Evolutionary conservation across 2,113 vertebrate species (phyloP).

Genomic region (Morone saxatilis): DNA sequence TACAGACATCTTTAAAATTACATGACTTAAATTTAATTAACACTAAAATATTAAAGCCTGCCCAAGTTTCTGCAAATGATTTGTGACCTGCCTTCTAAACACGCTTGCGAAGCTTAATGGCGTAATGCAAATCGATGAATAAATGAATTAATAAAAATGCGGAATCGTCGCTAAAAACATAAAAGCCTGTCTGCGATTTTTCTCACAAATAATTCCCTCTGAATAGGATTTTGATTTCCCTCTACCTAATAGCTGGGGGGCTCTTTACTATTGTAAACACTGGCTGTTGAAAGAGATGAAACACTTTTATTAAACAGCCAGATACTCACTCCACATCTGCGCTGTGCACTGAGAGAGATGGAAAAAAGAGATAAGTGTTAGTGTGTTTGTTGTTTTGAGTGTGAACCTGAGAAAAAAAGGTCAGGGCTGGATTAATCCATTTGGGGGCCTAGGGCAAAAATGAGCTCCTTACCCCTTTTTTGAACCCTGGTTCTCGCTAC

Average conservation of each 20-base stretch:
- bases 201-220: constrained; percentile 18
- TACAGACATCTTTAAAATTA: constrained; percentile 9
- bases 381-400: neutral
- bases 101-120: constrained; percentile 16
- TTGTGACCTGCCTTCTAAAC: constrained; percentile 46
- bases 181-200: constrained; percentile 19
- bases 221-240: constrained; percentile 21
- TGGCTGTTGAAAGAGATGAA: constrained; percentile 17
- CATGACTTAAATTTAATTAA: constrained; percentile 41
- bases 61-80: constrained; percentile 33
- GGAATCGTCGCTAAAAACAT: neutral
- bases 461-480: neutral
- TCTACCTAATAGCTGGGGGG: neutral
- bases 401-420: constrained; percentile 8
- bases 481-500: neutral
- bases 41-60: constrained; percentile 38
- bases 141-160: constrained; percentile 52
- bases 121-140: constrained; percentile 53
- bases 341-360: neutral
- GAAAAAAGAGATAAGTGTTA: neutral
- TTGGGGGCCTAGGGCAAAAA: neutral
- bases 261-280: constrained; percentile 3
- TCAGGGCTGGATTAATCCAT: constrained; percentile 18
- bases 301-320: constrained; percentile 16
- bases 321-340: neutral